Evolutionary conservation across 1,140 invertebrate species (phyloP).

Genomic region (Heliconius hewitsoni): DNA sequence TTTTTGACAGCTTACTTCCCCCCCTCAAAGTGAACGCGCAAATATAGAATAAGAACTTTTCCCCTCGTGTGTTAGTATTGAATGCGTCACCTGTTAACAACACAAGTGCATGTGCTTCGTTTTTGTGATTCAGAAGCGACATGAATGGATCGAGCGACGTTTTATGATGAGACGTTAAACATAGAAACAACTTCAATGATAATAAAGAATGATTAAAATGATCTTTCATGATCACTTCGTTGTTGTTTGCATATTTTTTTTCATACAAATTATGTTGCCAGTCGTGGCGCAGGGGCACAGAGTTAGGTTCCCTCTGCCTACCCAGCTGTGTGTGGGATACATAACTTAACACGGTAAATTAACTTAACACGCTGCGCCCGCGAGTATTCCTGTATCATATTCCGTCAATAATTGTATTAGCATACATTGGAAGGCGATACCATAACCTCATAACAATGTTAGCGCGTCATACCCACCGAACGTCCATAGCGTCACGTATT

Average conservation of each 20-base stretch:
- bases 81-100: slow-evolving; percentile 68
- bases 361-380: not conserved
- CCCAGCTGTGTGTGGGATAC: too few species aligned
- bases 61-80: slow-evolving; percentile 42
- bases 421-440: slow-evolving; percentile 31
- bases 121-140: slow-evolving; percentile 56
- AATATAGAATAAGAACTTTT: slow-evolving; percentile 46
- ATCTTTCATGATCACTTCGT: slow-evolving; percentile 16
- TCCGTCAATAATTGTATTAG: slow-evolving; percentile 30
- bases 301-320: too few species aligned
- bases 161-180: slow-evolving; percentile 29
- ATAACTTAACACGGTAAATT: not conserved
- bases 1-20: slow-evolving; percentile 42
- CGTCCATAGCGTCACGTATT: slow-evolving; percentile 38
- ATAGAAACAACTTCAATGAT: slow-evolving; percentile 24
- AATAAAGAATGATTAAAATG: slow-evolving; percentile 14
- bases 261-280: too few species aligned
- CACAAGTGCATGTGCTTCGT: slow-evolving; percentile 52
- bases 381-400: slow-evolving; percentile 4
- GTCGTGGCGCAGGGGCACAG: too few species aligned
- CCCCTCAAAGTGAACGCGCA: slow-evolving; percentile 47
- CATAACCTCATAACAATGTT: slow-evolving; percentile 36
- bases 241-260: not conserved
- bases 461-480: slow-evolving; percentile 32
- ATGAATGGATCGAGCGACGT: slow-evolving; percentile 35